These are phyloP conservation scores for Campoplex capitator DNA, from an alignment of 2,888 invertebrate species.

Conservation along the genomic window DNA sequence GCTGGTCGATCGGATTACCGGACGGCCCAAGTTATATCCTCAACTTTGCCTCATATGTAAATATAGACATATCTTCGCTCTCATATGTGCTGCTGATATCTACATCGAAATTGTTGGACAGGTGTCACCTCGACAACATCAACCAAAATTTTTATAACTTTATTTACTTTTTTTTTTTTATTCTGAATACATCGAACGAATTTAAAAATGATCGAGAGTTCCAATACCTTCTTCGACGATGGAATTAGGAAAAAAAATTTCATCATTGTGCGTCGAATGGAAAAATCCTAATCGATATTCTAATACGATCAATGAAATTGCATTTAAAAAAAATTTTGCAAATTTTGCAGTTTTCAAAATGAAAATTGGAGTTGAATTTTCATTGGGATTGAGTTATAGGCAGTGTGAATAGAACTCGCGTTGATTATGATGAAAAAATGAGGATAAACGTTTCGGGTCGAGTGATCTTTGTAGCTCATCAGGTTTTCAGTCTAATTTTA, in stretches of 20 bases:
- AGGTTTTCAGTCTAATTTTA: not conserved
- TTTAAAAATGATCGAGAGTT: not conserved
- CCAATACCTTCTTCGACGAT: not conserved
- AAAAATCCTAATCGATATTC: too few species aligned
- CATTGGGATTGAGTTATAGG: not conserved
- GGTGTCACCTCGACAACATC: not conserved
- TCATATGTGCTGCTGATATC: not conserved
- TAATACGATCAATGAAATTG: not conserved
- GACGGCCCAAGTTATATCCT: slow-evolving; percentile 58
- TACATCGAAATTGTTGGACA: slow-evolving; percentile 4
- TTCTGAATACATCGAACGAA: not conserved
- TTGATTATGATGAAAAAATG: not conserved
- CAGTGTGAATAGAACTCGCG: not conserved
- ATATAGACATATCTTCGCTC: slow-evolving; percentile 18
- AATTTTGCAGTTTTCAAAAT: not conserved
- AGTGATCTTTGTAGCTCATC: not conserved
- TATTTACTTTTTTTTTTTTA: not conserved
- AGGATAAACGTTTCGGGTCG: not conserved
- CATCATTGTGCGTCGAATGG: too few species aligned
- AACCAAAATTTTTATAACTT: not conserved
- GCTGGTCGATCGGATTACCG: slow-evolving; percentile 70
- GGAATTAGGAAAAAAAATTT: too few species aligned
- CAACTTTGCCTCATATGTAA: slow-evolving; percentile 46
- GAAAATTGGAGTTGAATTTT: not conserved
- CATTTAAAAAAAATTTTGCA: too few species aligned